Conservation (phyloP, 37 sponge, comb jelly and placozoan genomes). For the Beroe forskalii region DNA sequence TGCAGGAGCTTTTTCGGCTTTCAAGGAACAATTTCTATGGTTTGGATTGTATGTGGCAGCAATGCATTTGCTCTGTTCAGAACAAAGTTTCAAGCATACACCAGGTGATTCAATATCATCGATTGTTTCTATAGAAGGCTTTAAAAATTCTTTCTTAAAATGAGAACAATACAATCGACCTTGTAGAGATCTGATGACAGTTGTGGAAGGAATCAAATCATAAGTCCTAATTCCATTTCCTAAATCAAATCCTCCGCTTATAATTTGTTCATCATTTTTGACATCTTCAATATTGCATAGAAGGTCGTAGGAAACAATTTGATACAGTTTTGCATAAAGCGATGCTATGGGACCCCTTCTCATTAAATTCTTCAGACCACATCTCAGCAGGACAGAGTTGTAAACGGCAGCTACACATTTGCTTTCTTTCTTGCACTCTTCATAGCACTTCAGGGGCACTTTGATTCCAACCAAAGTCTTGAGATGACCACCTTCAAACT, state of each 20-base stretch:
- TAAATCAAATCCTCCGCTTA: too few relatives aligned
- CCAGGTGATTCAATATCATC: background rate
- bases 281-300: background rate
- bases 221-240: too few relatives aligned
- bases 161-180: background rate
- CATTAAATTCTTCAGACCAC: background rate
- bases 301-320: background rate
- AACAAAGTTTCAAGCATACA: background rate
- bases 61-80: background rate
- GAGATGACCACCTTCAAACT: background rate
- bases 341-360: slow-evolving; percentile 32
- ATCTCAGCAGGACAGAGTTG: background rate
- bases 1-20: background rate
- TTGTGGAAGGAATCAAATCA: background rate
- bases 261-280: background rate
- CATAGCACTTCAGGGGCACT: background rate
- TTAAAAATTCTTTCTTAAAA: background rate
- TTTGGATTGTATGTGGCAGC: slow-evolving; percentile 24
- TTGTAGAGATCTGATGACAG: background rate
- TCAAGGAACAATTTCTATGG: background rate
- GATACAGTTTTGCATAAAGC: background rate
- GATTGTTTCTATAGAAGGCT: background rate
- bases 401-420: background rate
- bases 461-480: background rate
- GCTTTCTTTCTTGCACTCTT: background rate